These are phyloP conservation scores for Butorides virescens DNA, from an alignment of 2,113 vertebrate species.

Conservation along the genomic window DNA sequence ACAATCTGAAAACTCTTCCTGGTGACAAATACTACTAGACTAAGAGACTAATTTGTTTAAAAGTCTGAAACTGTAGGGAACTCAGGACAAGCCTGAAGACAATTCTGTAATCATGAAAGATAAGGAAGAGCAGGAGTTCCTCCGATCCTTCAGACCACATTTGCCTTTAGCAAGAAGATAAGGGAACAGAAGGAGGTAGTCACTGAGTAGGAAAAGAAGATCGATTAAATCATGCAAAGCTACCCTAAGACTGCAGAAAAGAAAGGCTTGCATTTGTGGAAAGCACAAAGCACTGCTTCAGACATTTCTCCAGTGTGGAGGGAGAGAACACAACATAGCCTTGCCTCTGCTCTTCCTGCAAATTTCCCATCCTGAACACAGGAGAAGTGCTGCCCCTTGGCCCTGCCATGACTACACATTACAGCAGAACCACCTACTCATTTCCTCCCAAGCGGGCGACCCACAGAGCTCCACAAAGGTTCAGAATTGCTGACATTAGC, in stretches of 20 bases:
- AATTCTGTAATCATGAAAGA: neutral
- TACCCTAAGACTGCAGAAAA: neutral
- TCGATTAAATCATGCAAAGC: neutral
- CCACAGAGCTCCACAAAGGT: neutral
- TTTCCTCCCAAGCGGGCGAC: accelerated
- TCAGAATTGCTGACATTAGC: neutral
- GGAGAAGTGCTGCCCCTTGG: neutral
- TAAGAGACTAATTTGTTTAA: neutral
- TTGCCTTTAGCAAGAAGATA: neutral
- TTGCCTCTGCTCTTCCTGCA: neutral
- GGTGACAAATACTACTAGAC: neutral
- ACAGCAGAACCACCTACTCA: neutral
- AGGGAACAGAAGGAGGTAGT: neutral
- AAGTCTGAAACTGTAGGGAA: neutral
- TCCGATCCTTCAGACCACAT: neutral
- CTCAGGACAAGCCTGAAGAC: neutral
- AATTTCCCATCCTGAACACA: neutral
- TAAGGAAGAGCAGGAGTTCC: neutral
- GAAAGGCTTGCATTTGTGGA: neutral
- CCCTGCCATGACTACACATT: neutral
- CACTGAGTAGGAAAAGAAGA: neutral
- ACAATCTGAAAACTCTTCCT: neutral
- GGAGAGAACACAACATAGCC: neutral
- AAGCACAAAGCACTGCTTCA: neutral
- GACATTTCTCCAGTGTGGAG: neutral